Evolutionary conservation across 1,140 invertebrate genomes (phyloP), one percentile per base, ranked within the genome.

Genomic region (Carposina sasakii): DNA sequence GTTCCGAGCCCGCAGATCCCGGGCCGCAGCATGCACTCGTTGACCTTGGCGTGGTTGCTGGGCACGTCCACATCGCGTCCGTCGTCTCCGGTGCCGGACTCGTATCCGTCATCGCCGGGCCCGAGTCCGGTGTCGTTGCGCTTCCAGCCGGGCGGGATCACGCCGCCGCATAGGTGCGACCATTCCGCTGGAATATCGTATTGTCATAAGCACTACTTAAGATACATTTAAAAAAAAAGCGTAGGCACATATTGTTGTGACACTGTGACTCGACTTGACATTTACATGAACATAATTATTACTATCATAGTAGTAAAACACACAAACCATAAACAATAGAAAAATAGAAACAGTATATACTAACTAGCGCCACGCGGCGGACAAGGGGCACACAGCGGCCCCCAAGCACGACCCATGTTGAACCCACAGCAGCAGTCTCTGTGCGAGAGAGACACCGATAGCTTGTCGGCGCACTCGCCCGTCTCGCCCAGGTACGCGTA

Each of bases 371-470:
- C 91, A 40, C 85, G 74, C 42, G 88, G 81, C 2, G 94, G 94
- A 82, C 94, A 96, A 3, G 90, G 85, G 40, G 91, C 89, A 74
- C 94, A 96, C 42, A 90, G 85, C 42, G 92, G 92, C 2, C 93
- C 93, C 93, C 93, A 95, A 4, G 92, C 94, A 76, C 93, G 90
- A 13, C 94, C 94, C 90, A 96, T 95, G 63, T 95, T 95, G 67
- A 92, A 90, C 1, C 92, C 92, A 77, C 95, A 96, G 71, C 95
- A 97, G 66, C 95, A 96, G 73, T 96, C 94, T 51, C 91, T 88
- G 71, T 94, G 92, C 0, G 94, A 94, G 16, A 95, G 76, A 48
- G 89, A 81, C 63, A 93, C 88, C 0, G 88, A 73, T 45, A 96
- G 71, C 31, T 88, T 86, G 63, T 92, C 90, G 17, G 87, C 83